These are phyloP conservation scores for Gracilinanus agilis DNA, from an alignment of 2,113 vertebrate species.

Conservation along the genomic window DNA sequence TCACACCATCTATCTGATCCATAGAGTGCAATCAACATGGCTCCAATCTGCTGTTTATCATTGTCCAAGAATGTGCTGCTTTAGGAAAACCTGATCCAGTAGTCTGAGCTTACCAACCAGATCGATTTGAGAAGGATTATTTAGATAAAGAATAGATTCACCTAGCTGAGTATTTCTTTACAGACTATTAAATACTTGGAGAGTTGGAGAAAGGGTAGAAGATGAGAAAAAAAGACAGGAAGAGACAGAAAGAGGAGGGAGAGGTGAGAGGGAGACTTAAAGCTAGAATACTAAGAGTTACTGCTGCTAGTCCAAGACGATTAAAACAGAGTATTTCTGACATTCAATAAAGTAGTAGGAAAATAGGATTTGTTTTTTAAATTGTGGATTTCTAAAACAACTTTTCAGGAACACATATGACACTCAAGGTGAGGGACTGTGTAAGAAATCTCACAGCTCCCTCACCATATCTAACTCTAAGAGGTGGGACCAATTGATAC, in stretches of 20 bases:
- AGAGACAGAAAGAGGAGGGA: background rate
- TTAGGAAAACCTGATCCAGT: background rate
- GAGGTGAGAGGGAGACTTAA: background rate
- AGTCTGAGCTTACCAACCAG: background rate
- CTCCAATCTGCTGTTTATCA: background rate
- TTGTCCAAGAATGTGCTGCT: background rate
- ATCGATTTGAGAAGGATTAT: conserved; percentile 12
- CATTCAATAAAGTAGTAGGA: background rate
- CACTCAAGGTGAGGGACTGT: background rate
- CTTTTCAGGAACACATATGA: background rate
- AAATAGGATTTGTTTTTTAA: background rate
- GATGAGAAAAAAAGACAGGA: background rate
- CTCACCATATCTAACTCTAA: background rate
- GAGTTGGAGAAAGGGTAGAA: background rate
- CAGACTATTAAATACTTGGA: background rate
- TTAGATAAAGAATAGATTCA: conserved; percentile 25
- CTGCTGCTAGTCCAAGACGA: background rate
- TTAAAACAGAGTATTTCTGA: background rate
- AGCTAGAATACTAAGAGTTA: background rate
- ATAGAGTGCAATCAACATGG: conserved; percentile 34
- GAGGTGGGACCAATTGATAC: background rate
- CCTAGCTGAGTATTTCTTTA: conserved; percentile 7
- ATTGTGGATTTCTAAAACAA: background rate
- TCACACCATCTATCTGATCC: conserved; percentile 2
- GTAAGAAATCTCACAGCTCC: background rate